Conservation (phyloP, 2,797 vertebrate genomes). For the Molossus alvarezi region DNA sequence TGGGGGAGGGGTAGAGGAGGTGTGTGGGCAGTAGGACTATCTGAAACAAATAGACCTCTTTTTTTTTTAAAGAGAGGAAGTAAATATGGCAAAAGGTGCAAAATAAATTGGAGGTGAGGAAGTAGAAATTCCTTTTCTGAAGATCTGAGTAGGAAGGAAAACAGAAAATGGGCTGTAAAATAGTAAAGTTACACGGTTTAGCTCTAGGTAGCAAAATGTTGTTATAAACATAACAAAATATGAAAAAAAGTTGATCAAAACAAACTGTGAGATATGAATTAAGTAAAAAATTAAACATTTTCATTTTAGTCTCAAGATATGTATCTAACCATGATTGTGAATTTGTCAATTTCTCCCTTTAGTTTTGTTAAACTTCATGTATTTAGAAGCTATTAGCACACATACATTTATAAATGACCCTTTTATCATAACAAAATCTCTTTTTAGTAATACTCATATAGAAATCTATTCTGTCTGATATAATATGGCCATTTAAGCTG, state of each 20-base stretch:
- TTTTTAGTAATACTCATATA: not conserved
- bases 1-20: not conserved
- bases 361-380: not conserved
- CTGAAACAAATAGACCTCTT: not conserved
- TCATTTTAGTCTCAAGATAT: conserved; percentile 17
- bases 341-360: not conserved
- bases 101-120: not conserved
- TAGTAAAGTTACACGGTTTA: not conserved
- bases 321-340: not conserved
- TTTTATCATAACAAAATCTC: not conserved
- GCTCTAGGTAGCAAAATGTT: not conserved
- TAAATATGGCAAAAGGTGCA: not conserved
- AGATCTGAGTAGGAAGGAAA: conserved; percentile 43
- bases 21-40: not conserved
- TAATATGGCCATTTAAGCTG: not conserved
- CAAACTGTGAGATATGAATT: conserved; percentile 39
- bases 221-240: not conserved
- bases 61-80: not conserved
- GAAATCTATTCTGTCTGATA: not conserved
- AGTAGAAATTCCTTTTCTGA: conserved; percentile 39
- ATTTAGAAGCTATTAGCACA: not conserved
- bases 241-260: conserved; percentile 1
- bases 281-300: not conserved
- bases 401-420: not conserved
- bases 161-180: not conserved